Conservation (phyloP, 2,113 vertebrate species). For the Halichoerus grypus region DNA sequence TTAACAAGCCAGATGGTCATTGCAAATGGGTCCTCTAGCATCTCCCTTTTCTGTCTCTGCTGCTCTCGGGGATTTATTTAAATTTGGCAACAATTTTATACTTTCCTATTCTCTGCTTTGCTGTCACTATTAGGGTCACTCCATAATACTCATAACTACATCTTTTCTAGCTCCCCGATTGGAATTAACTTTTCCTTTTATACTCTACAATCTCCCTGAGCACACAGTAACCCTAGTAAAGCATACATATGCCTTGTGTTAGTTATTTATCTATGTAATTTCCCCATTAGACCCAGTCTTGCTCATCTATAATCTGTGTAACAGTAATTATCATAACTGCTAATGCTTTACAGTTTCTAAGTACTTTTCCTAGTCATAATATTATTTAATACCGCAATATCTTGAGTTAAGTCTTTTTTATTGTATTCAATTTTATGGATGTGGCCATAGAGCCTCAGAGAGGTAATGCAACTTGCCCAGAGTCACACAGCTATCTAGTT, state of each 20-base stretch:
- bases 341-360: not conserved
- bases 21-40: slow-evolving; percentile 54
- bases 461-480: not conserved
- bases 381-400: slow-evolving; percentile 51
- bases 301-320: slow-evolving; percentile 61
- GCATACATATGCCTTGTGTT: not conserved
- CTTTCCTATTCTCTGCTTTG: slow-evolving; percentile 15
- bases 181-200: not conserved
- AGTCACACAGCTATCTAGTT: not conserved
- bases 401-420: slow-evolving; percentile 24
- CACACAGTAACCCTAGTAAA: not conserved
- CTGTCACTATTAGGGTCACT: not conserved
- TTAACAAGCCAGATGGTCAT: slow-evolving; percentile 81
- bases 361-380: slow-evolving; percentile 26
- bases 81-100: slow-evolving; percentile 38
- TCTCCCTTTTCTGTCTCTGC: slow-evolving; percentile 55
- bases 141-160: not conserved
- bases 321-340: slow-evolving; percentile 18
- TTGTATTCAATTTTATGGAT: not conserved
- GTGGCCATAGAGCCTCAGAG: not conserved
- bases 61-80: slow-evolving; percentile 67
- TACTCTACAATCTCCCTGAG: not conserved
- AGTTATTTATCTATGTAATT: slow-evolving; percentile 52
- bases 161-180: not conserved
- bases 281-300: not conserved